Conservation (phyloP, 2,888 invertebrate genomes). For the Hyposoter dolosus region DNA sequence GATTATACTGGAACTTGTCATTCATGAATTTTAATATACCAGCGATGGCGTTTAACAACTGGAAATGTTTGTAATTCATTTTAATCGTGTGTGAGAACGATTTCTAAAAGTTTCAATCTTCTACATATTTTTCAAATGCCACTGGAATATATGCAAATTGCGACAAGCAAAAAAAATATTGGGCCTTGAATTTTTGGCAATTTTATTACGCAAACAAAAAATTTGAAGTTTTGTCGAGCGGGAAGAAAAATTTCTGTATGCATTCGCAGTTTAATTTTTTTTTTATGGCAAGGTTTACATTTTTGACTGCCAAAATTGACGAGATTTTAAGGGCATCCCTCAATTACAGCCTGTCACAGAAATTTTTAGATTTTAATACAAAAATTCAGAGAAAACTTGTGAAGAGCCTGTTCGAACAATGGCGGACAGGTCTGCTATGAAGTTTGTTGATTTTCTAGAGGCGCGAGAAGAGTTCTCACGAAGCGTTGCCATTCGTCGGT, state of each 20-base stretch:
- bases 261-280: no score
- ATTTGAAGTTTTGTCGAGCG: no score
- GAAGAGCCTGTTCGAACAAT: background rate
- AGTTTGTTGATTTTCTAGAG: background rate
- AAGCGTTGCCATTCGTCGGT: background rate
- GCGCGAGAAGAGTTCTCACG: background rate
- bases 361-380: no score
- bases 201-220: no score
- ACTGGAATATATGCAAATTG: background rate
- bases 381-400: background rate
- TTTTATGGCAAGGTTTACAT: no score
- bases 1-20: slow-evolving; percentile 21
- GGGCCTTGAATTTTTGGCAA: background rate
- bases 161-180: background rate
- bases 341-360: no score
- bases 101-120: background rate
- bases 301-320: no score
- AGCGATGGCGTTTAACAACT: background rate
- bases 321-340: no score
- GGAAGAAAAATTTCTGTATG: no score
- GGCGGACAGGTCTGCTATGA: background rate
- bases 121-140: background rate
- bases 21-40: slow-evolving; percentile 3
- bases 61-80: background rate
- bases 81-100: background rate